Percentiles rank a stretch among this genome's conserved stretches.
Conservation (phyloP, 92 coral and sea anemone genomes). For the Umimayanthus kanabou region DNA sequence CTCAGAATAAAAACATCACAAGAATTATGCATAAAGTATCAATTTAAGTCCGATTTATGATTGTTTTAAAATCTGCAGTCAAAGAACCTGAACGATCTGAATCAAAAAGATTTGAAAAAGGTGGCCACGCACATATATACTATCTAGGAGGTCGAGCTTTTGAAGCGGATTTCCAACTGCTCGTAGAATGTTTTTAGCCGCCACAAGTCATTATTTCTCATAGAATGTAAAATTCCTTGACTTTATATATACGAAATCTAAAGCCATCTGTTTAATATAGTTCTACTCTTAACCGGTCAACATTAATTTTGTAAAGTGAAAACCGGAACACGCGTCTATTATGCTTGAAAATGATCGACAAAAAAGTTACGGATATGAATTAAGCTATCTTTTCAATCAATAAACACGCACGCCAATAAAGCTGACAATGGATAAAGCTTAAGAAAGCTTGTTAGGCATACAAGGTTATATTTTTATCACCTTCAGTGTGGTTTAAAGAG, state of each 20-base stretch:
- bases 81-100: no score
- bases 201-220: not conserved
- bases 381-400: slow-evolving; percentile 12
- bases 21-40: not conserved
- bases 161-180: not conserved
- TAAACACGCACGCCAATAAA: not conserved
- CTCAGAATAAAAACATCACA: not conserved
- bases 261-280: not conserved
- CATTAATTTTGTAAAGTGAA: not conserved
- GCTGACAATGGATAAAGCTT: not conserved
- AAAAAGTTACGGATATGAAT: not conserved
- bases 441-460: not conserved
- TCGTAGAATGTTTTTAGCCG: not conserved
- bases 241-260: not conserved
- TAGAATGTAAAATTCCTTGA: not conserved
- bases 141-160: not conserved
- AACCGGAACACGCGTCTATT: slow-evolving; percentile 1
- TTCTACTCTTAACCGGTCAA: not conserved
- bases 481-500: not conserved
- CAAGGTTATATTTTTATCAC: not conserved
- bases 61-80: no score
- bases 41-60: no score
- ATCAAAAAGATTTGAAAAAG: no score
- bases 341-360: not conserved
- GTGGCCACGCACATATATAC: not conserved